Percentiles rank a stretch among this genome's conserved stretches.
These are phyloP conservation scores for Festucalex cinctus DNA, from an alignment of 2,113 vertebrate species.

Conservation along the genomic window DNA sequence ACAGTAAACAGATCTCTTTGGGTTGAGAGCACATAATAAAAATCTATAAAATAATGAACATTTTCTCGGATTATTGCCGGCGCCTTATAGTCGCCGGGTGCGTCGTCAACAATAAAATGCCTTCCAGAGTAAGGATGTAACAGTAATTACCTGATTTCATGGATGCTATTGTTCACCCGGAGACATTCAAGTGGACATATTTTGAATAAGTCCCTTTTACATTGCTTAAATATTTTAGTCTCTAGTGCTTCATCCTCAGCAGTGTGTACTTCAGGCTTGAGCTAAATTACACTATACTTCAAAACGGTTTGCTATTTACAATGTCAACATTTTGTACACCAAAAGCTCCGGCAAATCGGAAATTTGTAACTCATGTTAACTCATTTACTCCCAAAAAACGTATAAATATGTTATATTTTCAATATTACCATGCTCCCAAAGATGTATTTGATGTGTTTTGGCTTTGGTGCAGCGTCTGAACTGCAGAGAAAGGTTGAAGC, in stretches of 20 bases:
- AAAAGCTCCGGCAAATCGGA: background rate
- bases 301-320: background rate
- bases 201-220: background rate
- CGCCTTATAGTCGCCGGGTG: background rate
- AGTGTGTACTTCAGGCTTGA: background rate
- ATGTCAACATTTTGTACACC: background rate
- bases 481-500: no score
- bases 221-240: background rate
- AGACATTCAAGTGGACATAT: background rate
- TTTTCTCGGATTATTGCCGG: background rate
- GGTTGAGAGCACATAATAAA: background rate
- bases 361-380: background rate
- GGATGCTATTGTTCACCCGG: background rate
- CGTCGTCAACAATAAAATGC: slow-evolving; percentile 1
- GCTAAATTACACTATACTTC: no score
- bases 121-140: background rate
- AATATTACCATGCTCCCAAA: no score
- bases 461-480: no score
- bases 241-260: background rate
- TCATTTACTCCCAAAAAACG: no score
- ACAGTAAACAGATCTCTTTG: background rate
- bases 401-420: no score
- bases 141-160: background rate
- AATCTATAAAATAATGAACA: slow-evolving; percentile 3
- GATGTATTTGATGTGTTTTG: no score